Evolutionary conservation across 2,113 vertebrate species (phyloP).

Genomic region (Bubo blakistoni): DNA sequence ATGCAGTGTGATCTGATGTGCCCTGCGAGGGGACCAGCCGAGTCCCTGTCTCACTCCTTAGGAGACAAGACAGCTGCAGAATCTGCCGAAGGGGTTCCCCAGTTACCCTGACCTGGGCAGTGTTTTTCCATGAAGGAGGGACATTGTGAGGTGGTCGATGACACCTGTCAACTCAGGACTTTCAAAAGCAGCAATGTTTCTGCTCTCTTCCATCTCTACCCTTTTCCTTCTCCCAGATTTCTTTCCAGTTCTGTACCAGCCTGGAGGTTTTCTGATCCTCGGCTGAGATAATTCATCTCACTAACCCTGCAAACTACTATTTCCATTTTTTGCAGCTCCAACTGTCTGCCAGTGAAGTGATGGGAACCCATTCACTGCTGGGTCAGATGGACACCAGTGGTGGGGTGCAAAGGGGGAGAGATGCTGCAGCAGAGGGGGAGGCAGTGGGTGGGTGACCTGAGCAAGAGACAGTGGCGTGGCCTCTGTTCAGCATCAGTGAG

Average conservation of each 20-base stretch:
- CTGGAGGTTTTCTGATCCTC: neutral
- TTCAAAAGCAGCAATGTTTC: neutral
- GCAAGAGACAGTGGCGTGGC: neutral
- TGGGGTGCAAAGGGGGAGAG: neutral
- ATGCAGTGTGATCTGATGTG: neutral
- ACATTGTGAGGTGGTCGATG: fast-evolving
- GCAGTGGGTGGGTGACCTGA: fast-evolving
- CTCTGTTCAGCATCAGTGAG: fast-evolving
- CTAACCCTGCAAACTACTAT: neutral
- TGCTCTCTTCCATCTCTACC: neutral
- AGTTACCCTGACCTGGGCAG: neutral
- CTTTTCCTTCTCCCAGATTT: neutral
- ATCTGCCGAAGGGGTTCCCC: neutral
- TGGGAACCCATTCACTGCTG: neutral
- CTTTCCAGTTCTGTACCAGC: neutral
- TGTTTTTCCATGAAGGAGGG: neutral
- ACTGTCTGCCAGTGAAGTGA: neutral
- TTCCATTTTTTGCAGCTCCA: neutral
- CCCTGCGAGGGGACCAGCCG: neutral
- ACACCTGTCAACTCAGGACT: neutral
- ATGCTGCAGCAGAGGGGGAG: neutral
- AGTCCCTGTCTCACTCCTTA: neutral
- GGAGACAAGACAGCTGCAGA: neutral
- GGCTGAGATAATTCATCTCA: neutral
- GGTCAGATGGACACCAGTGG: neutral